phyloP scores from a whole-genome alignment of 64 coral and sea anemone species.

The Exaiptasia diaphana region DNA sequence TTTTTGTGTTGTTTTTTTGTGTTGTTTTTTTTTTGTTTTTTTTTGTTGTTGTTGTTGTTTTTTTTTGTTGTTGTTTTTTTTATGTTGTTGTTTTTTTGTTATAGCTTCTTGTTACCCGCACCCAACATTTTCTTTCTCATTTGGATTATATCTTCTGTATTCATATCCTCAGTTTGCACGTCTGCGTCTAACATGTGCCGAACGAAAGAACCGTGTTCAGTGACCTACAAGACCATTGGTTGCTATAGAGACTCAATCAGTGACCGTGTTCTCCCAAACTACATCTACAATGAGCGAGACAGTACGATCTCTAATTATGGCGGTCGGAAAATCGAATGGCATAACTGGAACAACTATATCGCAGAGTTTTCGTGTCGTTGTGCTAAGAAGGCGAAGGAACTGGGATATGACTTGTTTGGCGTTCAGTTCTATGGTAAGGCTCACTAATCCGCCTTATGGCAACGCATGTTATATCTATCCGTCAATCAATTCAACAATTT shows the following conservation, averaged over 20 bases:
- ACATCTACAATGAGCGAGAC: slow-evolving; percentile 70
- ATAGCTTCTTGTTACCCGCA: too few relatives aligned
- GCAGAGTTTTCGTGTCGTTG: slow-evolving; percentile 53
- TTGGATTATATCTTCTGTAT: too few relatives aligned
- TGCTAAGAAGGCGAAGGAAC: slow-evolving; percentile 36
- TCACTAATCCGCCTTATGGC: neutral
- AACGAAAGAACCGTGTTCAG: neutral
- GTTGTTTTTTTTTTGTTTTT: too few relatives aligned
- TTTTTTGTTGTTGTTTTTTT: too few relatives aligned
- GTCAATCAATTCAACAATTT: too few relatives aligned
- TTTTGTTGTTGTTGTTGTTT: too few relatives aligned
- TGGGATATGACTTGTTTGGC: slow-evolving; percentile 52
- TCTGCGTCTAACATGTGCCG: neutral
- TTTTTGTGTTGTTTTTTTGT: too few relatives aligned
- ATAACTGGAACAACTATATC: slow-evolving; percentile 52
- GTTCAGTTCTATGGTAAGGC: slow-evolving; percentile 64
- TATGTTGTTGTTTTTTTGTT: too few relatives aligned
- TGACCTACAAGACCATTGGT: slow-evolving; percentile 25
- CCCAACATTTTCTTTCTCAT: too few relatives aligned
- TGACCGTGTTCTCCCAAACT: slow-evolving; percentile 22
- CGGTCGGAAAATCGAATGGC: slow-evolving; percentile 31
- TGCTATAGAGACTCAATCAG: slow-evolving; percentile 14
- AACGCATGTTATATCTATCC: too few relatives aligned
- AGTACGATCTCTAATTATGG: neutral
- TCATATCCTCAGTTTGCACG: neutral